Conservation (phyloP, 2,888 invertebrate species). For the Boloria euphrosyne region DNA sequence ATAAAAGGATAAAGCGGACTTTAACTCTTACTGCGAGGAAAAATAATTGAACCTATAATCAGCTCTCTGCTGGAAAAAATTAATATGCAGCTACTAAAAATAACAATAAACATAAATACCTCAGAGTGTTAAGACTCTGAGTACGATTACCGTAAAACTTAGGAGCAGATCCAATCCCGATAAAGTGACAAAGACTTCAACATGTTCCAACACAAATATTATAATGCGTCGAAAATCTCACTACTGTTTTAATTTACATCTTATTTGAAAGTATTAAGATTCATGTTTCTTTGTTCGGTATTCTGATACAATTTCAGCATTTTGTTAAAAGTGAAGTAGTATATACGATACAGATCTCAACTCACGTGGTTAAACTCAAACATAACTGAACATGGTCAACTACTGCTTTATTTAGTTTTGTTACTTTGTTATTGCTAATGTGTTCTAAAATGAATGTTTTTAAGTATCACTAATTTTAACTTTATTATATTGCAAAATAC, state of each 20-base stretch:
- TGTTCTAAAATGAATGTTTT: slow-evolving; percentile 8
- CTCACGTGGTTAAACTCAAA: slow-evolving; percentile 54
- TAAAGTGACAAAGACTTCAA: slow-evolving; percentile 70
- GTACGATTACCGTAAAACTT: slow-evolving; percentile 72
- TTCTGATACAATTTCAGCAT: slow-evolving; percentile 11
- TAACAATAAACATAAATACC: slow-evolving; percentile 60
- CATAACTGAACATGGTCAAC: slow-evolving; percentile 60
- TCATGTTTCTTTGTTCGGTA: slow-evolving; percentile 2
- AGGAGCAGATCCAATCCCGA: slow-evolving; percentile 66
- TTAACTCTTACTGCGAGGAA: slow-evolving; percentile 29
- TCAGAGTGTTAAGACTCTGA: slow-evolving; percentile 49
- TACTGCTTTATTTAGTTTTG: slow-evolving; percentile 55
- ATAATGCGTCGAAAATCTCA: slow-evolving; percentile 24
- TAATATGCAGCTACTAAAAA: slow-evolving; percentile 48
- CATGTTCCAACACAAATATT: slow-evolving; percentile 46
- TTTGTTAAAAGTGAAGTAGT: slow-evolving; percentile 55
- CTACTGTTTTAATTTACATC: slow-evolving; percentile 24
- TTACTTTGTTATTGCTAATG: slow-evolving; percentile 27
- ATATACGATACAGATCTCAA: slow-evolving; percentile 63
- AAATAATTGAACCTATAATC: slow-evolving; percentile 38
- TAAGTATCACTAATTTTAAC: not conserved
- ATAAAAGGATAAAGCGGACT: slow-evolving; percentile 35
- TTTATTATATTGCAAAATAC: not conserved
- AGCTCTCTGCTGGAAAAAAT: slow-evolving; percentile 41
- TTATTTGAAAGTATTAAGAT: slow-evolving; percentile 29